phyloP scores from a whole-genome alignment of 2,888 invertebrate genomes.

The Agrotis puta region DNA sequence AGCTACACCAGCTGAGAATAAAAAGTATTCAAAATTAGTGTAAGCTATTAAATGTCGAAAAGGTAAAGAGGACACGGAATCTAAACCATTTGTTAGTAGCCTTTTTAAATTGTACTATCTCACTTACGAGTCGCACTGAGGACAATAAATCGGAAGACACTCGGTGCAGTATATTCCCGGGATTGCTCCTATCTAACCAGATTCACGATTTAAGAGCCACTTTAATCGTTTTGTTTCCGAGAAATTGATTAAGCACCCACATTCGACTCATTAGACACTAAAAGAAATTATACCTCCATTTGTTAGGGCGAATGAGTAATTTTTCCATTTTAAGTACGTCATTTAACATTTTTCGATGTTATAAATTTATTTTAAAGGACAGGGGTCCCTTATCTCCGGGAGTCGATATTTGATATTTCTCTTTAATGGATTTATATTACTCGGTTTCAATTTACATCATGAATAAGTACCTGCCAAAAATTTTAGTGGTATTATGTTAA shows the following conservation, averaged over 20 bases:
- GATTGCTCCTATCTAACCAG: slow-evolving; percentile 85
- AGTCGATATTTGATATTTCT: slow-evolving; percentile 80
- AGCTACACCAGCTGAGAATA: slow-evolving; percentile 9
- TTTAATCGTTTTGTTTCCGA: slow-evolving; percentile 82
- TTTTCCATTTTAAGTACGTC: slow-evolving; percentile 63
- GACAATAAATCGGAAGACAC: slow-evolving; percentile 81
- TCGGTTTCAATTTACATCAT: slow-evolving; percentile 81
- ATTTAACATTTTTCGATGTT: slow-evolving; percentile 70
- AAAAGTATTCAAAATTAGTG: slow-evolving; percentile 46
- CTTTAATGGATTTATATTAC: slow-evolving; percentile 82
- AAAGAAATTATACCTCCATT: slow-evolving; percentile 67
- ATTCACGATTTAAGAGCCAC: slow-evolving; percentile 83
- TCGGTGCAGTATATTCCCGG: slow-evolving; percentile 81
- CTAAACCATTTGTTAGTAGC: slow-evolving; percentile 71
- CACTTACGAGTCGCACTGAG: slow-evolving; percentile 68
- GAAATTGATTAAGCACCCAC: slow-evolving; percentile 80
- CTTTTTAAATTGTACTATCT: slow-evolving; percentile 74
- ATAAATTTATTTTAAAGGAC: slow-evolving; percentile 78
- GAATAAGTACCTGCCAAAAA: slow-evolving; percentile 73
- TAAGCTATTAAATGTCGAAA: slow-evolving; percentile 39
- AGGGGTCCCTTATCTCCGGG: slow-evolving; percentile 71
- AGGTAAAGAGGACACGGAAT: slow-evolving; percentile 59
- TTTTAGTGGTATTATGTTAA: slow-evolving; percentile 61
- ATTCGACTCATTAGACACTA: slow-evolving; percentile 70
- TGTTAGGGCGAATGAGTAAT: slow-evolving; percentile 65